These are phyloP conservation scores for Chloroceryle inda DNA, from an alignment of 2,797 vertebrate genomes.

Conservation along the genomic window DNA sequence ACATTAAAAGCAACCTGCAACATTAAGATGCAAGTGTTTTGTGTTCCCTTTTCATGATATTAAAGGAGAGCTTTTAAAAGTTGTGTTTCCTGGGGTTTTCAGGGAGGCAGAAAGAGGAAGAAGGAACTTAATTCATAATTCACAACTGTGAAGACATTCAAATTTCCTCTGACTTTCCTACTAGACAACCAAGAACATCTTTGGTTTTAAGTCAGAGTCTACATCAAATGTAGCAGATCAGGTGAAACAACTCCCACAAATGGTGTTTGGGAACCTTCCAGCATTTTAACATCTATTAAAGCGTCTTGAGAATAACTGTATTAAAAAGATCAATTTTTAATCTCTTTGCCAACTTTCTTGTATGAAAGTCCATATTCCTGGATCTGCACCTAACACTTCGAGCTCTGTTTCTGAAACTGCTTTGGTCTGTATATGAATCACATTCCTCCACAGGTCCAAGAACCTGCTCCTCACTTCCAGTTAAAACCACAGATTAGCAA, in stretches of 20 bases:
- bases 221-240: background rate
- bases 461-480: background rate
- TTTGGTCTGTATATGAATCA: background rate
- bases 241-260: background rate
- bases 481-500: background rate
- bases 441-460: background rate
- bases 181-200: background rate
- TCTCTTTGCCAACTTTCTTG: background rate
- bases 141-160: conserved; percentile 1
- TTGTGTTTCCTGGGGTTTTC: background rate
- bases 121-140: background rate
- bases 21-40: background rate
- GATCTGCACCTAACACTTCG: background rate
- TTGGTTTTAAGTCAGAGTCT: background rate
- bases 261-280: background rate
- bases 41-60: background rate
- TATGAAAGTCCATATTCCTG: background rate
- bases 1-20: background rate
- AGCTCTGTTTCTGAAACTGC: background rate
- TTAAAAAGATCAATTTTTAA: background rate
- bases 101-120: background rate
- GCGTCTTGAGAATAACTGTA: background rate
- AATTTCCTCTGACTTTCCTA: conserved; percentile 15
- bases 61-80: background rate
- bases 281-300: background rate